These are phyloP conservation scores for Enteromius treurensis DNA, from an alignment of 2,797 vertebrate genomes.

Conservation along the genomic window DNA sequence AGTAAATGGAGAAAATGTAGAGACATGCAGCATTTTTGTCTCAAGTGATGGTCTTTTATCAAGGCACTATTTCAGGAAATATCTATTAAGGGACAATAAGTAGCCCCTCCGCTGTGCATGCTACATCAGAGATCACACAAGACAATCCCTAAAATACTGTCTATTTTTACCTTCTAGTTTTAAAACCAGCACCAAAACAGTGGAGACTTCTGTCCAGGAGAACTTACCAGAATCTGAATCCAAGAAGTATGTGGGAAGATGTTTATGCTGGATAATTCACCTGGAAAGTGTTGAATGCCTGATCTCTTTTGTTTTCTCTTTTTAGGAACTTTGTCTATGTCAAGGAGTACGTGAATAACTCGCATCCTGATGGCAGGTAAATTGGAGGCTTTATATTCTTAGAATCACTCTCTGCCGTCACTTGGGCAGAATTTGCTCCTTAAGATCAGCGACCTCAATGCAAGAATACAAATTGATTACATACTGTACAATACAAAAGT, in stretches of 20 bases:
- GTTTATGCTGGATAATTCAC: background rate
- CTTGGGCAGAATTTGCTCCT: background rate
- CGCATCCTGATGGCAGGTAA: constrained; percentile 64
- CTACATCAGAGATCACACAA: background rate
- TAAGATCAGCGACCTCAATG: background rate
- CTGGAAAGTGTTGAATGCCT: background rate
- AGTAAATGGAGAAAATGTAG: background rate
- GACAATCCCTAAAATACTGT: background rate
- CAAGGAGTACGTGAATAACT: constrained; percentile 84
- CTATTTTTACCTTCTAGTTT: constrained; percentile 49
- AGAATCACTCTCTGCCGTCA: background rate
- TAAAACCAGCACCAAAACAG: constrained; percentile 57
- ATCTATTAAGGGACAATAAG: constrained; percentile 18
- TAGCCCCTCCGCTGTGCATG: background rate
- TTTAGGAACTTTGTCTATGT: constrained; percentile 79
- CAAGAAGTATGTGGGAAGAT: constrained; percentile 73
- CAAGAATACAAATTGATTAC: no score
- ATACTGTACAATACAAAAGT: background rate
- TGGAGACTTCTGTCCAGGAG: constrained; percentile 46
- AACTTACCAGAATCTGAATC: constrained; percentile 66
- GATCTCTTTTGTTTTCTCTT: constrained; percentile 17
- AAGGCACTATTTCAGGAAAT: background rate
- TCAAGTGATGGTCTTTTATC: background rate
- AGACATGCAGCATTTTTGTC: background rate
- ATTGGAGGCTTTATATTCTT: constrained; percentile 14